Evolutionary conservation across 2,113 vertebrate species (phyloP).

Genomic region (Bos javanicus): DNA sequence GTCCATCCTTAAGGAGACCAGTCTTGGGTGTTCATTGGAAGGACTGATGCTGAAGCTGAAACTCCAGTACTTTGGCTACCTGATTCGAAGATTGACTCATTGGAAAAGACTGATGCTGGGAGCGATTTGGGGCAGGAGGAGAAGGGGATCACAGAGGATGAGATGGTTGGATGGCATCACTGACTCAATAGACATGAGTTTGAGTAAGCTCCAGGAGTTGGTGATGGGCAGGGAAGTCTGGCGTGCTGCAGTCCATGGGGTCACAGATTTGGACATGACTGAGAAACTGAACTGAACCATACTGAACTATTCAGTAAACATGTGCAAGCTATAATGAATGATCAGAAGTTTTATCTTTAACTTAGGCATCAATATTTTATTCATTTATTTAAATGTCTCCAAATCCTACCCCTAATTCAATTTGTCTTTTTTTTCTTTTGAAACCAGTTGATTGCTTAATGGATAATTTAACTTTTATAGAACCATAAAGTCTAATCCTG

Average conservation of each 20-base stretch:
- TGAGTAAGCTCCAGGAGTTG: background rate
- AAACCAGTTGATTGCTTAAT: background rate
- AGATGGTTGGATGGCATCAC: background rate
- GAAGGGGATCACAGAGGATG: background rate
- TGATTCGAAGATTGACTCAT: too few relatives aligned
- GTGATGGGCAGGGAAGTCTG: background rate
- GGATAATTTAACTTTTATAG: background rate
- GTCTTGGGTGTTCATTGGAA: too few relatives aligned
- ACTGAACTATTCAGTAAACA: background rate
- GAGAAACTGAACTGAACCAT: background rate
- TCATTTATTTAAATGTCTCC: conserved; percentile 1
- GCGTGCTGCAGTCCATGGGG: background rate
- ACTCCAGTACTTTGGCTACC: too few relatives aligned
- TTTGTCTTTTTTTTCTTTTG: background rate
- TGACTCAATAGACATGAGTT: background rate
- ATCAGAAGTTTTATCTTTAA: background rate
- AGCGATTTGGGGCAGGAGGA: background rate
- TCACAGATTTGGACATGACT: background rate
- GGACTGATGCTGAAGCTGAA: too few relatives aligned
- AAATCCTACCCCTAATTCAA: background rate
- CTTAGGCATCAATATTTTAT: background rate
- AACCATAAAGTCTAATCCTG: background rate
- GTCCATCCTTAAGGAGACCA: too few relatives aligned
- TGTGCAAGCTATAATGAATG: background rate
- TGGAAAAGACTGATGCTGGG: too few relatives aligned